Conservation (phyloP, 1,140 invertebrate genomes). For the Drosophila ogumai region DNA sequence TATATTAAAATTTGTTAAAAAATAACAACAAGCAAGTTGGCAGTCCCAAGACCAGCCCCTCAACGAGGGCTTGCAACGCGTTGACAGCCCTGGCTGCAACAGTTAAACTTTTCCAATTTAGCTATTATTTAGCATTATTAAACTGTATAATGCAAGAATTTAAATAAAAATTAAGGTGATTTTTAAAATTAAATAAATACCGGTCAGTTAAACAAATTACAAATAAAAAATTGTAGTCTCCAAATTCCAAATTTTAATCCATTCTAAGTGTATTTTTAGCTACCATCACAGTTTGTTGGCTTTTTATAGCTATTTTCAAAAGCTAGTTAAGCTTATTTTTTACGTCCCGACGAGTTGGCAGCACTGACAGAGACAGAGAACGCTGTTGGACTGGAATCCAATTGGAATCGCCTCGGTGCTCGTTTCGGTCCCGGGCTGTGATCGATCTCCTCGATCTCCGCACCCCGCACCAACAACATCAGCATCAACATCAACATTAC, state of each 20-base stretch:
- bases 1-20: neutral
- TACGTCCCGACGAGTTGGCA: neutral
- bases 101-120: constrained; percentile 1
- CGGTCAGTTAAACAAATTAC: neutral
- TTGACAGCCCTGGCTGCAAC: constrained; percentile 9
- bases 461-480: constrained; percentile 28
- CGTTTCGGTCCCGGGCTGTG: constrained; percentile 31
- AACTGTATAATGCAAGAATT: no score
- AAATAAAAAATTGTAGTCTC: no score
- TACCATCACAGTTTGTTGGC: neutral
- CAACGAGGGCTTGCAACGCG: neutral
- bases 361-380: constrained; percentile 13
- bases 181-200: no score
- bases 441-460: constrained; percentile 30
- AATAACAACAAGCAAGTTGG: neutral
- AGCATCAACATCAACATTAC: constrained; percentile 21
- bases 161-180: no score
- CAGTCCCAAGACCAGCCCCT: neutral
- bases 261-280: neutral
- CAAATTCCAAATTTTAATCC: neutral
- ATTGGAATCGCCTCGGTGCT: constrained; percentile 28
- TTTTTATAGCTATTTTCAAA: constrained; percentile 2
- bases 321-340: neutral
- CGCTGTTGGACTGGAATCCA: constrained; percentile 33
- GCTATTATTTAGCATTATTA: neutral